Evolutionary conservation across 2,797 vertebrate genomes (phyloP).

Genomic region (Ptychobarbus kaznakovi): DNA sequence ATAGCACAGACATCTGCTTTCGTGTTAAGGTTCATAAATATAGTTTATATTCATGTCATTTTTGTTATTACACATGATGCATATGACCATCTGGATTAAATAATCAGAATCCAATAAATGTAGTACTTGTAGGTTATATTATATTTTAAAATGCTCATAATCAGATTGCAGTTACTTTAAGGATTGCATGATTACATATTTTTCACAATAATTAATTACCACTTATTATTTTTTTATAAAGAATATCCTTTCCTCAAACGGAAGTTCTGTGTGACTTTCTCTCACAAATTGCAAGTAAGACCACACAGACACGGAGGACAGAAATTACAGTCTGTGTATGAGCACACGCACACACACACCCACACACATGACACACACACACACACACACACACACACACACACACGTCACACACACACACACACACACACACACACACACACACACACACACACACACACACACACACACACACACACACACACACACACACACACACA

Average conservation of each 20-base stretch:
- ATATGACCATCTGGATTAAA: not conserved
- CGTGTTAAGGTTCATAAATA: not conserved
- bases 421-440: slow-evolving; percentile 50
- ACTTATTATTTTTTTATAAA: not conserved
- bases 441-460: slow-evolving; percentile 53
- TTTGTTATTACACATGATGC: not conserved
- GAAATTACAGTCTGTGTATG: too few species aligned
- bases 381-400: slow-evolving; percentile 52
- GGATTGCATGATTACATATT: not conserved
- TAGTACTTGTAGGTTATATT: not conserved
- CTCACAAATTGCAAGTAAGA: not conserved
- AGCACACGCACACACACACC: slow-evolving; percentile 39
- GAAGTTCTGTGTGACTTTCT: not conserved
- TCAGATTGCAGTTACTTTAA: not conserved
- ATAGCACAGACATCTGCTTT: not conserved
- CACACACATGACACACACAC: slow-evolving; percentile 50
- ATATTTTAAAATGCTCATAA: not conserved
- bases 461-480: slow-evolving; percentile 46
- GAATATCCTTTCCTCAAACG: not conserved
- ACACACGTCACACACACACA: slow-evolving; percentile 26
- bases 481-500: slow-evolving; percentile 6
- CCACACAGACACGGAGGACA: slow-evolving; percentile 29
- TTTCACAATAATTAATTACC: not conserved
- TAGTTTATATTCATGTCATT: not conserved
- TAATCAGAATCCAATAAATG: not conserved